Conservation (phyloP, 2,797 vertebrate species). For the Acipenser ruthenus region DNA sequence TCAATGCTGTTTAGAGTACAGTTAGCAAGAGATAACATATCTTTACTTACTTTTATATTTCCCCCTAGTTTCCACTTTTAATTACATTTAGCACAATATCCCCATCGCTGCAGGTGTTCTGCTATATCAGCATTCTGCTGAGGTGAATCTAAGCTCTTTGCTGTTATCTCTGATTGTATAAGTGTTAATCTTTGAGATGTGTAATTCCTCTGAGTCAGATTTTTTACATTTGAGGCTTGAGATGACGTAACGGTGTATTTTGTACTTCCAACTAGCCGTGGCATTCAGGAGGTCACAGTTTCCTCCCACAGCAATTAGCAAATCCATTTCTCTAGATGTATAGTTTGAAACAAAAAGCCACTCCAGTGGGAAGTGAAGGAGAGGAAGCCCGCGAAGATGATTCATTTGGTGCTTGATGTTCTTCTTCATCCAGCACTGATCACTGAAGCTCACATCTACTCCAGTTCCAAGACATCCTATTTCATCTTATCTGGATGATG, state of each 20-base stretch:
- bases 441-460: too few species aligned
- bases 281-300: conserved; percentile 1
- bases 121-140: conserved; percentile 38
- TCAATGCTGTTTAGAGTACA: conserved; percentile 3
- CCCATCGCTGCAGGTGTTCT: conserved; percentile 28
- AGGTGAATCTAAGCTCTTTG: conserved; percentile 41
- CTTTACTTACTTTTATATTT: background rate
- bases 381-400: too few species aligned
- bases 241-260: conserved; percentile 27
- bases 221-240: conserved; percentile 21
- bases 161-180: conserved; percentile 38
- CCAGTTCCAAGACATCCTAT: too few species aligned
- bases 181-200: conserved; percentile 47
- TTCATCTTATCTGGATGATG: too few species aligned
- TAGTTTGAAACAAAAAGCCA: too few species aligned
- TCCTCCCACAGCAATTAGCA: too few species aligned
- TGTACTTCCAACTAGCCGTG: conserved; percentile 17
- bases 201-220: conserved; percentile 26
- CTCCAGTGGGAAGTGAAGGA: too few species aligned
- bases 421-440: too few species aligned
- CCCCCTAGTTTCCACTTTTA: conserved; percentile 12
- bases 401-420: too few species aligned
- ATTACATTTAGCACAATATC: conserved; percentile 37
- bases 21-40: conserved; percentile 1
- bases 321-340: too few species aligned